Base-by-base conservation (phyloP, 2,888 invertebrate genomes). In the Girardia tigrina region DNA sequence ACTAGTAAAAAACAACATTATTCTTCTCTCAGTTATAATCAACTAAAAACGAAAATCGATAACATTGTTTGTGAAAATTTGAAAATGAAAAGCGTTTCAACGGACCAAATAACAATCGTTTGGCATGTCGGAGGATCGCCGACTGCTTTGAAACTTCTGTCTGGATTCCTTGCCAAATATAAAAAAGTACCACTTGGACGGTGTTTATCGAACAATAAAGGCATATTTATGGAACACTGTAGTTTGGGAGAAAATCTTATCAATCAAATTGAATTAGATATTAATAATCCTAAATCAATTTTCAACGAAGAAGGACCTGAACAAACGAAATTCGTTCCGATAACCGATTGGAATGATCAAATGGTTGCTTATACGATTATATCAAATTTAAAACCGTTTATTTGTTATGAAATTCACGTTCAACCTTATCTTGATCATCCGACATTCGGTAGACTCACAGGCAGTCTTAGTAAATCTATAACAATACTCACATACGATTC, bases 361-460 rank as follows among this genome's bases (percentile, higher is more conserved):
- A 75, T 74, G 28, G 42, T 26, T 1, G 75, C 69, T 2, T 28
- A 75, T 74, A 26, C 56, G 1, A 56, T 76, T 8, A 75, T 76
- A 26, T n/a, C 76, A n/a, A 29, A 75, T 6, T 42, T 76, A 6
- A 23, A 75, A n/a, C 76, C 76, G 26, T 76, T 76, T 29, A 70
- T 75, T 26, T 76, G 76, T 56, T 76, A 76, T 28, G 72, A 75
- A 16, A 42, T 76, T 6, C 26, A 74, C 16, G 76, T 76, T 4
- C 36, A 76, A 56, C 73, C 76, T 4, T 75, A 42, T 42, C 36
- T 29, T 28, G 73, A 75, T 6, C 28, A 27, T 6, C 20, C 26
- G 1, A 29, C 23, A 27, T 71, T 26, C 29, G 75, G 75, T 28
- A 69, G 36, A 12, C 26, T 75, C 16, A 28, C 23, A 23, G 75